Conservation (phyloP, 2,113 vertebrate genomes). For the Entomyzon cyanotis region DNA sequence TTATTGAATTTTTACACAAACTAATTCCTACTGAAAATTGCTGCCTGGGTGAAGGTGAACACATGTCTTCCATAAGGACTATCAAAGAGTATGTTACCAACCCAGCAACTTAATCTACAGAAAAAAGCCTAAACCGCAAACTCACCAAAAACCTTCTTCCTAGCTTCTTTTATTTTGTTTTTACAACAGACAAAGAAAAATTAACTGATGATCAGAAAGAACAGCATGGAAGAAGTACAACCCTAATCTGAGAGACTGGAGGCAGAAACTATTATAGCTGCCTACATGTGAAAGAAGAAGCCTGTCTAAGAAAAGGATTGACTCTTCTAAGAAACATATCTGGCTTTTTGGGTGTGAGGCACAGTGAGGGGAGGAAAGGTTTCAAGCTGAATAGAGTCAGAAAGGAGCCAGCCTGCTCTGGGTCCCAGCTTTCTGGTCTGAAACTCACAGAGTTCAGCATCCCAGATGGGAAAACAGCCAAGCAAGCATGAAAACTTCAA, state of each 20-base stretch:
- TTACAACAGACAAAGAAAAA: neutral
- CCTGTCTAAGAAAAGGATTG: neutral
- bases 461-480: accelerated
- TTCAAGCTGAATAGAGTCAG: neutral
- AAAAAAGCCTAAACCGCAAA: neutral
- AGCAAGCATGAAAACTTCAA: neutral
- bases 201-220: neutral
- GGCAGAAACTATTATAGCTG: neutral
- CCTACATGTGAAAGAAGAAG: neutral
- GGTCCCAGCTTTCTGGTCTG: neutral
- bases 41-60: neutral
- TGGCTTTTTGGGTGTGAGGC: neutral
- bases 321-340: neutral
- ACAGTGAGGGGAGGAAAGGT: neutral
- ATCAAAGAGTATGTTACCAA: neutral
- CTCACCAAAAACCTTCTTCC: neutral
- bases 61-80: neutral
- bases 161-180: neutral
- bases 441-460: neutral
- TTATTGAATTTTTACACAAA: neutral
- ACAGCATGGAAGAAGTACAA: neutral
- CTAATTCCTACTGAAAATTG: neutral
- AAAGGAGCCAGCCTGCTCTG: neutral
- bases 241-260: neutral
- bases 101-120: neutral